phyloP scores from a whole-genome alignment of 2,888 invertebrate species.

The Drosophila prostipennis region DNA sequence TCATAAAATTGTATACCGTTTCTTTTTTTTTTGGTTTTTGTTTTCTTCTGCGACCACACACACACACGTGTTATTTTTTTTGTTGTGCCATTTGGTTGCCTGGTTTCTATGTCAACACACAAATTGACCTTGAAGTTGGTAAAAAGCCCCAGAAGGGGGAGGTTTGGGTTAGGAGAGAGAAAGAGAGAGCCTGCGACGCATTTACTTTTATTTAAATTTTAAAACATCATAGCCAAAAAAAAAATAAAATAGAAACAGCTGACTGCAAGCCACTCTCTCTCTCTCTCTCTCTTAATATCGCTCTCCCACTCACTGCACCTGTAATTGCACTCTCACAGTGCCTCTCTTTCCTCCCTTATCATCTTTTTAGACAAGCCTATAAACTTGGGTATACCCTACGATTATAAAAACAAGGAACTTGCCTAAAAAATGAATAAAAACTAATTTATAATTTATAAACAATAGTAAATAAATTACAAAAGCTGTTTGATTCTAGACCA shows the following conservation, averaged over 20 bases:
- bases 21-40: conserved; percentile 1
- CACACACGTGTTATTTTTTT: conserved; percentile 39
- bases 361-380: background rate
- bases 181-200: conserved; percentile 4
- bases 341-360: background rate
- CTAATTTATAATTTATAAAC: too few species aligned
- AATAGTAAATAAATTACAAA: too few species aligned
- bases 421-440: too few species aligned
- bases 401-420: background rate
- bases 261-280: conserved; percentile 17
- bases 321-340: background rate
- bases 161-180: background rate
- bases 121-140: conserved; percentile 63
- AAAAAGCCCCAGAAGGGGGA: conserved; percentile 3
- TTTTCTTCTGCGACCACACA: conserved; percentile 21
- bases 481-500: background rate
- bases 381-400: background rate
- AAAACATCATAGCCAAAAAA: background rate
- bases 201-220: conserved; percentile 20
- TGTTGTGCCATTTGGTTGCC: conserved; percentile 52
- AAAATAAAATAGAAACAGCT: conserved; percentile 23
- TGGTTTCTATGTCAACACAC: conserved; percentile 76
- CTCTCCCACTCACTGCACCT: conserved; percentile 11
- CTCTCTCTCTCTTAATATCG: background rate
- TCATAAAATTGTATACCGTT: conserved; percentile 40